Evolutionary conservation across 2,888 invertebrate genomes (phyloP), one percentile per base, ranked within the genome.

Genomic region (Cylindroiulus punctatus): DNA sequence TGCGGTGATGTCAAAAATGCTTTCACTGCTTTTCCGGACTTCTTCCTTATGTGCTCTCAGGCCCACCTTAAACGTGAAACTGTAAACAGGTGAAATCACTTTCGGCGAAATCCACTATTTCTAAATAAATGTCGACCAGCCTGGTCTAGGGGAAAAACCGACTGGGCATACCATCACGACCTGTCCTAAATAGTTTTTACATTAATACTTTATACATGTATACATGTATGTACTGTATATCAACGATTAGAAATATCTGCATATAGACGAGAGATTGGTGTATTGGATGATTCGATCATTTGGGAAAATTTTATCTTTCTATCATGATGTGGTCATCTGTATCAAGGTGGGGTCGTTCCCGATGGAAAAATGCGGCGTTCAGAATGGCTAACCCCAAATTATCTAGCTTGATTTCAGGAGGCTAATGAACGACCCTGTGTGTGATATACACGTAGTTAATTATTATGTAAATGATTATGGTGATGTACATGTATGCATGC

Each of bases 21-120:
- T 76, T 76, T 76, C 76, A 76, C 76, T 76, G 26, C 76, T 76
- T 76, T 76, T 76, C 76, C 76, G 76, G 76, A 76, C 76, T 76
- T 26, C 76, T 76, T 76, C 76, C 76, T 76, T 76, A 76, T 76
- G 76, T 76, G 76, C 76, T 76, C 17, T 30, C 5, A 76, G 76
- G 30, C 76, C 76, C 30, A 76, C 76, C 76, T 76, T 76, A 76
- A 76, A 76, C 76, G 30, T 76, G 76, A 76, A 76, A 76, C 76
- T 76, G 76, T 76, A 76, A 30, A 30, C 30, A 30, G 30, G 76
- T 76, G 76, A 65, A 26, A 7, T 65, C 65, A 65, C 26, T 65
- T 65, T 65, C 26, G 65, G 65, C 22, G 65, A 65, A 65, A 65
- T 65, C 26, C 65, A 22, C 47, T n/a, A n/a, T n/a, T n/a, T n/a